A percentile compares a stretch with the other conserved stretches of the same genome.
These are phyloP conservation scores for Hylyphantes graminicola DNA, from an alignment of 1,140 invertebrate genomes.

Conservation along the genomic window DNA sequence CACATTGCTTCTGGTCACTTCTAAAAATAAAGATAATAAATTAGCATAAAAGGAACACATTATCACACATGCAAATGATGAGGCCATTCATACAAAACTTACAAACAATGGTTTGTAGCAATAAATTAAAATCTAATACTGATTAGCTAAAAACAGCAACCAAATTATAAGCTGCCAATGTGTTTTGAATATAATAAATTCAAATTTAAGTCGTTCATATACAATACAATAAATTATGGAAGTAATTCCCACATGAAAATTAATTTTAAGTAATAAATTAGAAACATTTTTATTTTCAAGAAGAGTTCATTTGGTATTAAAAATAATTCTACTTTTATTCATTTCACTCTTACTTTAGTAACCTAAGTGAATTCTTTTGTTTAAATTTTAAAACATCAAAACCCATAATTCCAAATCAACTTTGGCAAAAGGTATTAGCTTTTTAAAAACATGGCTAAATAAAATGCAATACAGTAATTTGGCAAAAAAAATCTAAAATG, in stretches of 20 bases:
- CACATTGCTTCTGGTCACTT: no score
- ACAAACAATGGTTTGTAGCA: conserved; percentile 1
- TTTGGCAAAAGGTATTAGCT: no score
- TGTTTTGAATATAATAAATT: background rate
- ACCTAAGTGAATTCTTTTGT: no score
- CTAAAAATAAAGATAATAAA: background rate
- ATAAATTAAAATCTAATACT: conserved; percentile 41
- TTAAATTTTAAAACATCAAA: no score
- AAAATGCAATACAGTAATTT: no score
- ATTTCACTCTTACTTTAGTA: no score
- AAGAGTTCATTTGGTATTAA: no score
- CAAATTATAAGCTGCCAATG: conserved; percentile 20
- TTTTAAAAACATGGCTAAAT: no score
- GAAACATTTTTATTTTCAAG: no score
- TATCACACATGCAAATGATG: conserved; percentile 2
- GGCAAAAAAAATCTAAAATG: background rate
- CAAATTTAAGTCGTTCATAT: background rate
- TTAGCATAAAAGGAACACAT: conserved; percentile 3
- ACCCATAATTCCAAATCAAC: no score
- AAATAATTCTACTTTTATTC: no score
- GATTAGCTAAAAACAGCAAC: background rate
- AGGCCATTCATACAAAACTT: conserved; percentile 2
- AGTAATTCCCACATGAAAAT: background rate
- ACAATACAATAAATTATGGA: background rate
- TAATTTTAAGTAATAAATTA: no score